Base-by-base conservation (phyloP, 2,797 vertebrate genomes). In the Sphaeramia orbicularis region DNA sequence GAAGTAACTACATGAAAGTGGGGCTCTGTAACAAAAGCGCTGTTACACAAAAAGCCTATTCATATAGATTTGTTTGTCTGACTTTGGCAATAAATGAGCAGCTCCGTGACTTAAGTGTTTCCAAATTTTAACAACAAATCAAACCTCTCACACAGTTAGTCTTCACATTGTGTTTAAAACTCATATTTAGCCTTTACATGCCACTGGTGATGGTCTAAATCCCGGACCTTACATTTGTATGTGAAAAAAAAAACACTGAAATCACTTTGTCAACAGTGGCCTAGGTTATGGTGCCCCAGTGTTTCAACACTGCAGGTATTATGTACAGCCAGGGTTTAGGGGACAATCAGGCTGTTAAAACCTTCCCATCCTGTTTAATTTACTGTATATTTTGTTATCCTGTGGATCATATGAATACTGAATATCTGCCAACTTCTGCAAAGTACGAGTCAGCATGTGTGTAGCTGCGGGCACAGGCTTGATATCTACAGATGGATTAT, bases 391-490 rank as follows among this genome's bases (percentile, higher is more conserved):
- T 41, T 30, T 68, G 15, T 77, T 62, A 37, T 18, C 8, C 2
- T 53, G 15, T 49, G 73, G 63, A 67, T 84, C 60, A 71, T 51
- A 78, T 63, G 52, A 76, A 71, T 10, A 52, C 41, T 38, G 57
- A 66, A 38, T 15, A 36, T 7, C 76, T 83, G 78, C 80, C 73
- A 85, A 77, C 43, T 50, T 61, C 21, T 56, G 14, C 38, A 74
- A 60, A 65, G 63, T 45, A 3, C 16, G 32, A 37, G 57, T 61
- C 19, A 36, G 41, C n/a, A n/a, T 1, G 32, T 71, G 38, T 71
- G 67, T 70, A 59, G 78, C 79, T 30, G 27, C 70, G 35, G 45
- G 81, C 81, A 37, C 24, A 45, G 56, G 54, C 69, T 74, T 37
- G 4, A 37, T 70, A 69, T 69, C 72, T 50, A 57, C 50, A 42